A percentile compares a stretch with the other conserved stretches of the same genome.
phyloP scores from a whole-genome alignment of 2,113 vertebrate genomes.

The Isichthys henryi region DNA sequence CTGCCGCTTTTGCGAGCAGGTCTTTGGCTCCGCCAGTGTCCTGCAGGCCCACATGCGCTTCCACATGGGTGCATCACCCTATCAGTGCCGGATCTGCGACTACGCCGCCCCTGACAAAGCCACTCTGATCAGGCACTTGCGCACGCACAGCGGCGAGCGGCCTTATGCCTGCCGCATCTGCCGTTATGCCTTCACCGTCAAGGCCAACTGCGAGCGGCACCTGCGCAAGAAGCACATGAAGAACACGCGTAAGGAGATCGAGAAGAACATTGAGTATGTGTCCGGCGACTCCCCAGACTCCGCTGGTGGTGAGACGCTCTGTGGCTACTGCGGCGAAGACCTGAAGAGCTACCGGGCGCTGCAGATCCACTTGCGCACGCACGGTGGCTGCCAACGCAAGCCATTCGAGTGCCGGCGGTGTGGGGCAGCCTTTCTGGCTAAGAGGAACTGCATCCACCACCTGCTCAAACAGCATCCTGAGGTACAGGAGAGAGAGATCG shows the following conservation, averaged over 20 bases:
- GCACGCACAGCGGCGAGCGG: constrained; percentile 90
- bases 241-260: constrained; percentile 87
- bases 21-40: constrained; percentile 81
- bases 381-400: constrained; percentile 85
- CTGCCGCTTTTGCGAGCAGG: constrained; percentile 89
- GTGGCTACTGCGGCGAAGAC: constrained; percentile 82
- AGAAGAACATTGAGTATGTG: constrained; percentile 93
- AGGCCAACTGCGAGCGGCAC: constrained; percentile 96
- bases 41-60: constrained; percentile 88
- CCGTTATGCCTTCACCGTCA: constrained; percentile 95
- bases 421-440: constrained; percentile 80
- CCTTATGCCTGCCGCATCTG: constrained; percentile 96
- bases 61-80: constrained; percentile 84
- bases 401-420: constrained; percentile 89
- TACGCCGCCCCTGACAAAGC: constrained; percentile 94
- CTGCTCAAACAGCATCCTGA: constrained; percentile 90
- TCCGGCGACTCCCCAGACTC: constrained; percentile 65
- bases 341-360: constrained; percentile 83
- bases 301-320: constrained; percentile 69
- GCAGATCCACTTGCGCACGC: constrained; percentile 86
- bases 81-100: constrained; percentile 94
- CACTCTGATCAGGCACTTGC: constrained; percentile 87
- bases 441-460: constrained; percentile 92
- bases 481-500: constrained; percentile 84
- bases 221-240: constrained; percentile 94